Percentiles rank a stretch among this genome's conserved stretches.
Conservation (phyloP, 1,140 invertebrate species). For the Lasaia peninsularis region DNA sequence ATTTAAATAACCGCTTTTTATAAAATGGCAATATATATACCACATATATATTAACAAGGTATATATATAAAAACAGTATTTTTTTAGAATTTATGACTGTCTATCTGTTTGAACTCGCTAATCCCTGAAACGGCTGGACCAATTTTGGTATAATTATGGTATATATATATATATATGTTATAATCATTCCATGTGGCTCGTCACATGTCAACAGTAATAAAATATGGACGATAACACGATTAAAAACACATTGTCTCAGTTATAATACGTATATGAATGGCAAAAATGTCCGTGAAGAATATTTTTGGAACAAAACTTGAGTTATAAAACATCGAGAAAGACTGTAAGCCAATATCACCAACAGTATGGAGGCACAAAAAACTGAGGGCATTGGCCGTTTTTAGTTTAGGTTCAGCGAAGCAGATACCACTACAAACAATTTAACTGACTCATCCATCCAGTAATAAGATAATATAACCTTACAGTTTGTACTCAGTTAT, state of each 20-base stretch:
- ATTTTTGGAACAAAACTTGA: conserved; percentile 1
- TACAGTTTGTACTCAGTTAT: not conserved
- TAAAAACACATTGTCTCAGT: not conserved
- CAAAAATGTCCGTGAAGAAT: not conserved
- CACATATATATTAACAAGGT: no score
- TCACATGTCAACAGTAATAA: not conserved
- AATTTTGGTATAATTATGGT: no score
- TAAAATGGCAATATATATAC: no score
- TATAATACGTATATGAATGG: not conserved
- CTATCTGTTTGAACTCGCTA: no score
- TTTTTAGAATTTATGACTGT: no score
- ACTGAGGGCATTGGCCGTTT: conserved; percentile 65
- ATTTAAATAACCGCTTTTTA: no score
- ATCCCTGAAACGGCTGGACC: no score
- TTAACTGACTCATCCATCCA: conserved; percentile 38
- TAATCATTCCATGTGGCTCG: no score
- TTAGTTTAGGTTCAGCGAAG: conserved; percentile 63
- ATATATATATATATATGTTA: no score
- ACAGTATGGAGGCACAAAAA: conserved; percentile 27
- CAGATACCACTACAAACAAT: conserved; percentile 39
- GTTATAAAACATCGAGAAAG: not conserved
- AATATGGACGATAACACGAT: not conserved
- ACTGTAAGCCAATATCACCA: conserved; percentile 8
- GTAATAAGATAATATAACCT: not conserved
- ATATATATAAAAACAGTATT: no score